These are phyloP conservation scores for Platalea minor DNA, from an alignment of 2,797 vertebrate genomes.

Conservation along the genomic window DNA sequence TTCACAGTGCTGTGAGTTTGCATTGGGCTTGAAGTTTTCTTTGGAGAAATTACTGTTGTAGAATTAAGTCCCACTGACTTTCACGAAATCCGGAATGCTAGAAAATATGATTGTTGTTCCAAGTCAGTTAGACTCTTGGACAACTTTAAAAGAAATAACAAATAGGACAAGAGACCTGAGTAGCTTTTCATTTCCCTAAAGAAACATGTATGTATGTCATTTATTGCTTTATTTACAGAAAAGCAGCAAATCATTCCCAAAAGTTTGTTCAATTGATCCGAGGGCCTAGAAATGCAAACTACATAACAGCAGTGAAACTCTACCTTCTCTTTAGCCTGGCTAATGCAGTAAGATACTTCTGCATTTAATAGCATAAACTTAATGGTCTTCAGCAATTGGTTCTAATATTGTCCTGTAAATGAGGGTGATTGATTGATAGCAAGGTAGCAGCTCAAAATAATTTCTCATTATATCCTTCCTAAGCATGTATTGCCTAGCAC, in stretches of 20 bases:
- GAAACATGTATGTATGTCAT: background rate
- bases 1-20: background rate
- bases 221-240: background rate
- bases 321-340: background rate
- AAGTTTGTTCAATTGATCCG: background rate
- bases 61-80: background rate
- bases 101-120: rapidly evolving
- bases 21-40: background rate
- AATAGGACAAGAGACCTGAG: background rate
- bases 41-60: background rate
- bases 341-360: background rate
- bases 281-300: background rate
- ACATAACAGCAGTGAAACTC: background rate
- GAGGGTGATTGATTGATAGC: background rate
- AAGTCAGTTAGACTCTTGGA: background rate
- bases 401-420: background rate
- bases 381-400: background rate
- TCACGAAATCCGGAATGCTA: background rate
- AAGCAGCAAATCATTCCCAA: background rate
- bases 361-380: background rate
- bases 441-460: background rate
- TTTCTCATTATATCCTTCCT: background rate
- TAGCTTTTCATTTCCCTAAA: background rate
- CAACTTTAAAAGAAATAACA: background rate
- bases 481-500: background rate